phyloP scores from a whole-genome alignment of 2,113 vertebrate genomes.

The Camelus dromedarius region DNA sequence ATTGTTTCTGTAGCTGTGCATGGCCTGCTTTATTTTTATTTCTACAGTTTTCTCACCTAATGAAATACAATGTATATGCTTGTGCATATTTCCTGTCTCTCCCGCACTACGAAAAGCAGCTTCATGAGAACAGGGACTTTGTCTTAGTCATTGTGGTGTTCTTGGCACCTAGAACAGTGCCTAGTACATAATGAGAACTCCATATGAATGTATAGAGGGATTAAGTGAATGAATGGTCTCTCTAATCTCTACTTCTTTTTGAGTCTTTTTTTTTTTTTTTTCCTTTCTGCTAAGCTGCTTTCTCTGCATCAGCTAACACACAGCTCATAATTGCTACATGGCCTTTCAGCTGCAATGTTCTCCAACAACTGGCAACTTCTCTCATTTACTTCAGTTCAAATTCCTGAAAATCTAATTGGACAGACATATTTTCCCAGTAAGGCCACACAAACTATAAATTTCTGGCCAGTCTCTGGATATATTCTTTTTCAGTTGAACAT shows the following conservation, averaged over 20 bases:
- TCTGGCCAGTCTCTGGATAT: background rate
- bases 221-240: background rate
- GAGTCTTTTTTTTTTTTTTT: background rate
- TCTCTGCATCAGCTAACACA: background rate
- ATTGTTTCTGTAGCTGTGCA: too few species aligned
- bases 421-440: background rate
- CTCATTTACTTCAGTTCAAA: conserved; percentile 12
- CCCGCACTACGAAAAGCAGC: background rate
- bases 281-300: background rate
- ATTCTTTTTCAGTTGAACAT: background rate
- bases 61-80: background rate
- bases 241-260: background rate
- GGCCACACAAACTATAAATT: background rate
- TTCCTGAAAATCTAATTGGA: conserved; percentile 12
- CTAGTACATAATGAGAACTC: background rate
- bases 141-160: background rate
- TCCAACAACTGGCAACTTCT: background rate
- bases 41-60: background rate
- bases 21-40: background rate
- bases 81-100: background rate
- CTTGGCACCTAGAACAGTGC: background rate
- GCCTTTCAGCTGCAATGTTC: conserved; percentile 23
- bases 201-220: background rate
- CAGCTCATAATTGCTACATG: background rate
- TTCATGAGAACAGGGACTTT: background rate